Percentiles rank a stretch among this genome's conserved stretches.
phyloP scores from a whole-genome alignment of 2,888 invertebrate genomes.

The Apotomis capreana region DNA sequence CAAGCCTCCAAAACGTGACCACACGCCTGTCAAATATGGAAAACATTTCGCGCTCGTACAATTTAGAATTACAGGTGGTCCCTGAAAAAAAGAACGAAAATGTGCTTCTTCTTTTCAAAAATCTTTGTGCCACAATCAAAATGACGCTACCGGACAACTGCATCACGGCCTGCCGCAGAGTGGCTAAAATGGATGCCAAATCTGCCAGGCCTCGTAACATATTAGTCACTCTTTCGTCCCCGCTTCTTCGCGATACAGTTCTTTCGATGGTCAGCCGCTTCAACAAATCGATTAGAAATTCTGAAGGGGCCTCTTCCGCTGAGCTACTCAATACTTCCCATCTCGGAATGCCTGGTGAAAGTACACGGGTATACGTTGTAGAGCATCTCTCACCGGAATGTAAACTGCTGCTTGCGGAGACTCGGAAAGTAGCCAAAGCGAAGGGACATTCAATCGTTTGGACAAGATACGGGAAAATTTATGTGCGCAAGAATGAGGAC shows the following conservation, averaged over 20 bases:
- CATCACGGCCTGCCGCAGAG: conserved; percentile 33
- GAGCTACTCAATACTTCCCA: conserved; percentile 29
- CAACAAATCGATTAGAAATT: conserved; percentile 36
- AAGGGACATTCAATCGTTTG: conserved; percentile 19
- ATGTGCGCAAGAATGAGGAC: conserved; percentile 24
- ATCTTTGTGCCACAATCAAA: conserved; percentile 14
- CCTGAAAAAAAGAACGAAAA: conserved; percentile 37
- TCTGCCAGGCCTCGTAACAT: conserved; percentile 40
- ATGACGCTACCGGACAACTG: background rate
- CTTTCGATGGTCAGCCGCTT: conserved; percentile 41
- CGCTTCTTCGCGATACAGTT: conserved; percentile 41
- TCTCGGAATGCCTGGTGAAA: conserved; percentile 34
- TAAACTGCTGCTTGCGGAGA: conserved; percentile 17
- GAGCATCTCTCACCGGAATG: conserved; percentile 40
- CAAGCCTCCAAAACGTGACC: conserved; percentile 13
- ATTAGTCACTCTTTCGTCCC: conserved; percentile 32
- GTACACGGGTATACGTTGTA: conserved; percentile 25
- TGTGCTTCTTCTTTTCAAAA: conserved; percentile 15
- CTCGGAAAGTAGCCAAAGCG: conserved; percentile 6
- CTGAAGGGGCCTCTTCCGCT: background rate
- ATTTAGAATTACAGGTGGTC: no score
- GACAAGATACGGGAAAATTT: conserved; percentile 27
- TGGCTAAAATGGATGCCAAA: conserved; percentile 38
- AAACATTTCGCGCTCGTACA: no score
- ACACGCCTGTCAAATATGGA: no score